These are phyloP conservation scores for Dicentrarchus labrax DNA, from an alignment of 2,113 vertebrate genomes.

Conservation along the genomic window DNA sequence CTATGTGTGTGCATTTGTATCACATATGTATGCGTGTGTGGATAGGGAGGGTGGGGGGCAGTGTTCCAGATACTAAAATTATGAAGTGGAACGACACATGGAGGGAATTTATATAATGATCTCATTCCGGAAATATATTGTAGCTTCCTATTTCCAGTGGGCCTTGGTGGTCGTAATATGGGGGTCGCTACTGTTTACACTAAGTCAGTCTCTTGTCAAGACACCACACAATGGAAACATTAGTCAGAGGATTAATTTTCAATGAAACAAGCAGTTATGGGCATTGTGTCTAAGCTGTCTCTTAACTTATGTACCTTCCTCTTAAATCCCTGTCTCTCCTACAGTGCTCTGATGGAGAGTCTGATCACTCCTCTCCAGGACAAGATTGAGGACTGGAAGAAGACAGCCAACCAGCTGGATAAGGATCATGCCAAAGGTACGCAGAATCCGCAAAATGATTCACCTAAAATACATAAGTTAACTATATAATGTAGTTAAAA, in stretches of 20 bases:
- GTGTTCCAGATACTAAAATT: slow-evolving; percentile 32
- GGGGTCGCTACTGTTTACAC: background rate
- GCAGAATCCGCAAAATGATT: background rate
- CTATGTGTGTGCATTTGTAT: background rate
- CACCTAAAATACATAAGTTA: too few species aligned
- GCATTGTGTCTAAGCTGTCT: background rate
- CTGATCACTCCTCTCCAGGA: slow-evolving; percentile 97
- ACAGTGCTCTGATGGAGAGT: slow-evolving; percentile 96
- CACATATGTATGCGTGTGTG: background rate
- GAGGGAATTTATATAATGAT: slow-evolving; percentile 26
- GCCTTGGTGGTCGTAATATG: background rate
- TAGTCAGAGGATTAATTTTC: background rate
- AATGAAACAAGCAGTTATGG: background rate
- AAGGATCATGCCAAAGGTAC: slow-evolving; percentile 98
- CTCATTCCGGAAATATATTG: slow-evolving; percentile 11
- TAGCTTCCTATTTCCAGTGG: slow-evolving; percentile 7
- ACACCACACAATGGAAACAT: background rate
- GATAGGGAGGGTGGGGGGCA: background rate
- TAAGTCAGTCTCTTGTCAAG: background rate
- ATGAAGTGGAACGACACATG: slow-evolving; percentile 18
- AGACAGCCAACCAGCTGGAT: slow-evolving; percentile 95
- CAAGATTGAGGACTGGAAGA: slow-evolving; percentile 99
- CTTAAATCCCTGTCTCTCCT: slow-evolving; percentile 22
- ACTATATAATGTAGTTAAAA: too few species aligned
- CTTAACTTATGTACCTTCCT: background rate